Conservation (phyloP, 2,888 invertebrate genomes). For the Drosophila cognata region DNA sequence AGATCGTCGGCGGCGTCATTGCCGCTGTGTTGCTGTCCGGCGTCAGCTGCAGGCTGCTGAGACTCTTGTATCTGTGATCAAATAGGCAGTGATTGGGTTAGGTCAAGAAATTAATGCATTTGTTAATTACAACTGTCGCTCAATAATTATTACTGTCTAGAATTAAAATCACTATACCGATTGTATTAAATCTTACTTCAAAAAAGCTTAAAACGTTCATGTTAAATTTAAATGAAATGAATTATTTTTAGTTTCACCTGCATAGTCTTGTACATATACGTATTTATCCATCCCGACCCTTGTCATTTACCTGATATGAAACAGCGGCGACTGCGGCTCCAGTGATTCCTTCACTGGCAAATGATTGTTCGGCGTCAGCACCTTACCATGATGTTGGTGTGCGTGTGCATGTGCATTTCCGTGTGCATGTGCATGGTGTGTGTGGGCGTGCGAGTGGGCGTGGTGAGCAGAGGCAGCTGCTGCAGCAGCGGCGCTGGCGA, state of each 20-base stretch:
- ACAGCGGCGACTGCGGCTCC: slow-evolving; percentile 85
- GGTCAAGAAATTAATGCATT: not conserved
- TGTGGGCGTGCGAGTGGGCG: slow-evolving; percentile 61
- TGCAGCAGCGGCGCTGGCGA: slow-evolving; percentile 65
- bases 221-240: not conserved
- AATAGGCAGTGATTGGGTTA: not conserved
- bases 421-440: slow-evolving; percentile 55
- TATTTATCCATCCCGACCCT: not conserved
- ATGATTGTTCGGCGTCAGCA: slow-evolving; percentile 83
- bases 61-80: slow-evolving; percentile 84
- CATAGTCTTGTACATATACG: not conserved
- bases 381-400: slow-evolving; percentile 75
- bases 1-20: slow-evolving; percentile 85
- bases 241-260: not conserved
- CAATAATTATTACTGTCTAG: not conserved
- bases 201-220: not conserved
- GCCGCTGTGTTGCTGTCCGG: slow-evolving; percentile 80
- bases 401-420: slow-evolving; percentile 53
- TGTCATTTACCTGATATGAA: slow-evolving; percentile 84
- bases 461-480: slow-evolving; percentile 58
- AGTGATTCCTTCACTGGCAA: slow-evolving; percentile 81
- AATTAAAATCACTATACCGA: not conserved
- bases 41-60: slow-evolving; percentile 85
- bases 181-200: not conserved
- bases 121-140: not conserved